These are phyloP conservation scores for Lithobates sylvaticus DNA, from an alignment of 2,797 vertebrate species.

Conservation along the genomic window DNA sequence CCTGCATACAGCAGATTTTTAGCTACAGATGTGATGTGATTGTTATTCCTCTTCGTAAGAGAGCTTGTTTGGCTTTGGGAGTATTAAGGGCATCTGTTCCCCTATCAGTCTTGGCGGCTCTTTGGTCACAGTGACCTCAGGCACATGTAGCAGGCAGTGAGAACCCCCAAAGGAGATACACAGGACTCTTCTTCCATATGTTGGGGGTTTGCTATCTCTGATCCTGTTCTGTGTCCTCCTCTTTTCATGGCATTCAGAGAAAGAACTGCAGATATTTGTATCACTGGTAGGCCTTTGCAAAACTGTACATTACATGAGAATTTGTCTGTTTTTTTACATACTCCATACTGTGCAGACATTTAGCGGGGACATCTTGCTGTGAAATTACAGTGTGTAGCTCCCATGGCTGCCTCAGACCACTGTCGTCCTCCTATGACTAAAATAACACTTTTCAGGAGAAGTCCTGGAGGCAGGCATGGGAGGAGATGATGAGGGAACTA, in stretches of 20 bases:
- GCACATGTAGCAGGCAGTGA: background rate
- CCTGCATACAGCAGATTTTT: background rate
- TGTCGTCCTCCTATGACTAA: too few species aligned
- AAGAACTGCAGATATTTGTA: background rate
- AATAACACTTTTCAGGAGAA: too few species aligned
- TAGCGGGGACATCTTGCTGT: too few species aligned
- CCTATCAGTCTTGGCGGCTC: conserved; percentile 40
- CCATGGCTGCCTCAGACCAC: too few species aligned
- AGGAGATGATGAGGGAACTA: too few species aligned
- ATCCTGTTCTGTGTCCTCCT: background rate
- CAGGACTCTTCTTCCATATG: conserved; percentile 21
- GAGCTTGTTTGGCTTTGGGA: conserved; percentile 24
- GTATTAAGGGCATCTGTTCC: conserved; percentile 57
- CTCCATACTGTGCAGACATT: too few species aligned
- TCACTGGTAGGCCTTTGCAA: background rate
- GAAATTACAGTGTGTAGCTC: too few species aligned
- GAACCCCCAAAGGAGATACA: conserved; percentile 4
- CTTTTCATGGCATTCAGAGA: background rate
- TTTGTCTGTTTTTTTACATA: too few species aligned
- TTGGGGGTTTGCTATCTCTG: background rate
- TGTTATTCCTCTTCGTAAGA: conserved; percentile 13
- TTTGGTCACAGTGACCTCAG: conserved; percentile 13
- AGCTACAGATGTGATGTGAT: conserved; percentile 49
- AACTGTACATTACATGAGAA: too few species aligned
- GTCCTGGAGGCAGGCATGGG: too few species aligned